Conservation (phyloP, 1,140 invertebrate species). For the Cherax quadricarinatus region DNA sequence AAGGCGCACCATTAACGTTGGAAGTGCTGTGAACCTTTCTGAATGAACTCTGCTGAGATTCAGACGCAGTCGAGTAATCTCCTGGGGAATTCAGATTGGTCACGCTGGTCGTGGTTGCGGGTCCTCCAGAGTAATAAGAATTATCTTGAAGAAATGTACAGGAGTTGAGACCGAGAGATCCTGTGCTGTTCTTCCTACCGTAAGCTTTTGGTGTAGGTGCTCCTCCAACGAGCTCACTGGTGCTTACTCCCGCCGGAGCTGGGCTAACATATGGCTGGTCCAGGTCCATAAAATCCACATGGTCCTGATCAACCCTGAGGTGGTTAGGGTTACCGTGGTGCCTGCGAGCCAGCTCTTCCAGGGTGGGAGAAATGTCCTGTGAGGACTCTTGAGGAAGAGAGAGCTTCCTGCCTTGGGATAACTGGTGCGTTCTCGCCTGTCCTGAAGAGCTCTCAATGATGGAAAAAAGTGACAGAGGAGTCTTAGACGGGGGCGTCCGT, state of each 20-base stretch:
- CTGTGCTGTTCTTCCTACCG: slow-evolving; percentile 69
- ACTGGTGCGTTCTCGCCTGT: slow-evolving; percentile 25
- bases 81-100: slow-evolving; percentile 55
- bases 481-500: slow-evolving; percentile 47
- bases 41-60: slow-evolving; percentile 28
- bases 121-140: slow-evolving; percentile 29
- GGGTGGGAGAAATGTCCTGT: slow-evolving; percentile 37
- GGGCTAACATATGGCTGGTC: slow-evolving; percentile 56
- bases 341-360: slow-evolving; percentile 48
- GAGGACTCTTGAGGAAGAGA: slow-evolving; percentile 53
- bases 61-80: slow-evolving; percentile 24
- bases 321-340: slow-evolving; percentile 62
- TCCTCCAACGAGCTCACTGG: slow-evolving; percentile 35
- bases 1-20: slow-evolving; percentile 34
- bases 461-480: slow-evolving; percentile 56
- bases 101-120: slow-evolving; percentile 52
- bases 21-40: slow-evolving; percentile 65
- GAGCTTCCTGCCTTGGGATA: slow-evolving; percentile 42
- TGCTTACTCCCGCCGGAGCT: slow-evolving; percentile 6
- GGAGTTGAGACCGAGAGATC: slow-evolving; percentile 52
- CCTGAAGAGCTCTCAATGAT: slow-evolving; percentile 54
- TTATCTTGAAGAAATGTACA: slow-evolving; percentile 52
- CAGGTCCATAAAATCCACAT: slow-evolving; percentile 60
- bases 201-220: slow-evolving; percentile 31
- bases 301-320: slow-evolving; percentile 51